A percentile compares a stretch with the other conserved stretches of the same genome.
These are phyloP conservation scores for Panulirus ornatus DNA, from an alignment of 1,140 invertebrate genomes.

Conservation along the genomic window DNA sequence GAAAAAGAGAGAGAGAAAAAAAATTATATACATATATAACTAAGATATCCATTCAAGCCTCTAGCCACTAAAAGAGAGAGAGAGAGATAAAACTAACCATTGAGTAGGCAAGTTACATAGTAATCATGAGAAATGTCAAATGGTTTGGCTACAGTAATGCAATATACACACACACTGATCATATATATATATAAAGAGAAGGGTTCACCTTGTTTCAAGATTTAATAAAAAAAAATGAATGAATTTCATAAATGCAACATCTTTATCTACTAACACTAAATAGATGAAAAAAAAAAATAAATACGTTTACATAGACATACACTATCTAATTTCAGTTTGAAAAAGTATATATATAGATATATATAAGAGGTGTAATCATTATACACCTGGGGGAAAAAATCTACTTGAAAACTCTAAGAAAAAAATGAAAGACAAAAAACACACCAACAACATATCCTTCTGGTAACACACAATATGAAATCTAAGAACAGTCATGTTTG, in stretches of 20 bases:
- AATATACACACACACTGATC: constrained; percentile 1
- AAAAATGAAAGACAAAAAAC: not conserved
- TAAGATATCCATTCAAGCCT: not conserved
- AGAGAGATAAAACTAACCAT: not conserved
- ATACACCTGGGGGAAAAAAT: not conserved
- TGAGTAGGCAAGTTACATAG: not conserved
- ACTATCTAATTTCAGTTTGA: not conserved
- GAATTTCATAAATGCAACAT: not conserved
- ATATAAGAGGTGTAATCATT: not conserved
- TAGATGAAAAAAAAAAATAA: not conserved
- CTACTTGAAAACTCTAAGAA: not conserved
- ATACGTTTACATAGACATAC: constrained; percentile 1
- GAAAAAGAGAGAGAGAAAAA: constrained; percentile 4
- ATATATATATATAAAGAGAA: not conserved
- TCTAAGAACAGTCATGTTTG: not conserved
- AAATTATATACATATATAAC: not conserved
- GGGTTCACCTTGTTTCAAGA: not conserved
- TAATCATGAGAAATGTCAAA: not conserved
- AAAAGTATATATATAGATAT: constrained; percentile 25
- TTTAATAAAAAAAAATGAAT: not conserved
- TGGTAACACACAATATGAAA: not conserved
- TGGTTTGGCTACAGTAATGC: not conserved
- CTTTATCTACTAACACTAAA: not conserved
- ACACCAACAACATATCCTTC: not conserved
- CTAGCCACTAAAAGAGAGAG: not conserved